phyloP scores from a whole-genome alignment of 92 coral and sea anemone species.

The Bergia puertoricense region DNA sequence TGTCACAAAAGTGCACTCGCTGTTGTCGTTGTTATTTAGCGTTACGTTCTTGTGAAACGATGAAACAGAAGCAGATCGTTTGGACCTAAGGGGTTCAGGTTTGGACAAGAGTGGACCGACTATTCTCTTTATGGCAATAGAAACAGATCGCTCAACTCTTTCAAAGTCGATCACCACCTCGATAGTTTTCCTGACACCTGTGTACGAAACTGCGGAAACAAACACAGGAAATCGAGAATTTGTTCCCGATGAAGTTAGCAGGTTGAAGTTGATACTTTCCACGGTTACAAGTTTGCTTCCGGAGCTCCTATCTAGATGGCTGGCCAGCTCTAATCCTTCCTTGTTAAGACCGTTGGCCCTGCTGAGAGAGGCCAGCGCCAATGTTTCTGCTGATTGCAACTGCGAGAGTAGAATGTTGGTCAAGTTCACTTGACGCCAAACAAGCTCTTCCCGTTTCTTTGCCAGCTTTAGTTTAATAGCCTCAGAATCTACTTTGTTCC shows the following conservation, averaged over 20 bases:
- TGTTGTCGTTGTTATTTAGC: neutral
- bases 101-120: slow-evolving; percentile 41
- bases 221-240: slow-evolving; percentile 54
- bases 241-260: slow-evolving; percentile 41
- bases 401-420: slow-evolving; percentile 5
- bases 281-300: slow-evolving; percentile 47
- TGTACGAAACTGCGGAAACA: slow-evolving; percentile 28
- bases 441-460: neutral
- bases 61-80: neutral
- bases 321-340: slow-evolving; percentile 1
- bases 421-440: neutral
- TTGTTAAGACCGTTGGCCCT: neutral
- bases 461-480: slow-evolving; percentile 1
- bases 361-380: neutral
- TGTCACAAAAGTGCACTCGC: slow-evolving; percentile 36
- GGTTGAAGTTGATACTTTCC: slow-evolving; percentile 39
- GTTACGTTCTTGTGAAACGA: neutral
- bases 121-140: slow-evolving; percentile 45
- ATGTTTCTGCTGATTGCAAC: neutral
- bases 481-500: neutral
- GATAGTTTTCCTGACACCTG: slow-evolving; percentile 35
- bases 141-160: slow-evolving; percentile 49
- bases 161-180: slow-evolving; percentile 60
- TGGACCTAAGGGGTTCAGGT: neutral
- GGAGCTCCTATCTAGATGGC: slow-evolving; percentile 5